Evolutionary conservation across 2,113 vertebrate species (phyloP).

Genomic region (Elephas maximus): DNA sequence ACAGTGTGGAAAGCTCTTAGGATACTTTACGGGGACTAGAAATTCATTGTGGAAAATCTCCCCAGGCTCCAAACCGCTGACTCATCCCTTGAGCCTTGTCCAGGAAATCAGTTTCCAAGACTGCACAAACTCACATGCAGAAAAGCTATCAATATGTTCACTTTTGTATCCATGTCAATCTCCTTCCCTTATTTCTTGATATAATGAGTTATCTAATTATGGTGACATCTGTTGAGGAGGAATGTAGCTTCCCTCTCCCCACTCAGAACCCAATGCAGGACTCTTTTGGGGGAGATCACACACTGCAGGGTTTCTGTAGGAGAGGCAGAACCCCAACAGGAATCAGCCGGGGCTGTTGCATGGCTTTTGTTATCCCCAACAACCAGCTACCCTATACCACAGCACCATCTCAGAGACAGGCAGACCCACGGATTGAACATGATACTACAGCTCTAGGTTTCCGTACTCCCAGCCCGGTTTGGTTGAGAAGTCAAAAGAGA

Average conservation of each 20-base stretch:
- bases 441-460: background rate
- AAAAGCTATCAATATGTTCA: constrained; percentile 86
- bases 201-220: constrained; percentile 90
- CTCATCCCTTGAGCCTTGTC: constrained; percentile 76
- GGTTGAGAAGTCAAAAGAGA: background rate
- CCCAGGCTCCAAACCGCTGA: constrained; percentile 80
- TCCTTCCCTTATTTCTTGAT: constrained; percentile 88
- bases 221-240: constrained; percentile 86
- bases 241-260: constrained; percentile 80
- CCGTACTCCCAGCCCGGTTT: background rate
- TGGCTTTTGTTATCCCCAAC: background rate
- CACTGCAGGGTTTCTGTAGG: constrained; percentile 52
- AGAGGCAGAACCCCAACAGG: constrained; percentile 45
- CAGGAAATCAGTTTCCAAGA: constrained; percentile 81
- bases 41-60: constrained; percentile 86
- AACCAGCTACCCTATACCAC: background rate
- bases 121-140: constrained; percentile 82
- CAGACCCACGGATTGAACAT: background rate
- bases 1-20: constrained; percentile 61
- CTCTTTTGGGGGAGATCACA: constrained; percentile 70
- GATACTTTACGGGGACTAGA: constrained; percentile 76
- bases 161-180: constrained; percentile 88
- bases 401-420: background rate
- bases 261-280: constrained; percentile 65
- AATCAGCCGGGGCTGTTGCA: background rate